A percentile compares a stretch with the other conserved stretches of the same genome.
Conservation (phyloP, 2,888 invertebrate genomes). For the Coecobrya sp. region DNA sequence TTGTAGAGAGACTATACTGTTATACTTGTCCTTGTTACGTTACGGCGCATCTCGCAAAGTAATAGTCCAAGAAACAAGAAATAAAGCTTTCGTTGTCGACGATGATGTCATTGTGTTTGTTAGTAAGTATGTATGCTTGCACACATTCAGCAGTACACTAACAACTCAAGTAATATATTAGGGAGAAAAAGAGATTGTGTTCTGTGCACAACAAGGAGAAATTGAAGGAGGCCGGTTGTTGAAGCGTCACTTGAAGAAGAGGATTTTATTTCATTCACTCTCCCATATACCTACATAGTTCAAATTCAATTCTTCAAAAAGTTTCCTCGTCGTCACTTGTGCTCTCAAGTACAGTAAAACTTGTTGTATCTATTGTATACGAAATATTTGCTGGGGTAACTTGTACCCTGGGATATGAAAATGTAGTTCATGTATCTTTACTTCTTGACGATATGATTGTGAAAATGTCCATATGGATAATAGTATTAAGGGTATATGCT, state of each 20-base stretch:
- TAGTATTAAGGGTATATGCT: conserved; percentile 1
- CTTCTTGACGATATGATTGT: background rate
- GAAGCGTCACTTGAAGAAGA: conserved; percentile 64
- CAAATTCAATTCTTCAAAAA: conserved; percentile 69
- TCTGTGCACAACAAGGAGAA: conserved; percentile 17
- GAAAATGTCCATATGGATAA: conserved; percentile 2
- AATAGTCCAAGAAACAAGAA: background rate
- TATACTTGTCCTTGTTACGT: conserved; percentile 16
- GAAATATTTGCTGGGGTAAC: background rate
- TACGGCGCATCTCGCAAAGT: background rate
- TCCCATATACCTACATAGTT: conserved; percentile 20
- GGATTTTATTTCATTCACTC: conserved; percentile 73
- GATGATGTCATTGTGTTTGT: conserved; percentile 20
- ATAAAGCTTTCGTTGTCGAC: background rate
- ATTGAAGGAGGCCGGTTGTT: conserved; percentile 12
- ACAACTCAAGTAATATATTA: conserved; percentile 5
- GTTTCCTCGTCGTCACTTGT: background rate
- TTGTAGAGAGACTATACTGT: background rate
- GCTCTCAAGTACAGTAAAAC: background rate
- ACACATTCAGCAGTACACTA: background rate
- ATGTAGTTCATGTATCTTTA: background rate
- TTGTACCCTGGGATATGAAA: too few species aligned
- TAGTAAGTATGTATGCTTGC: background rate
- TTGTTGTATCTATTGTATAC: background rate
- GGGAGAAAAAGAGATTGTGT: background rate